phyloP scores from a whole-genome alignment of 2,113 vertebrate genomes.

The Gambusia holbrooki region DNA sequence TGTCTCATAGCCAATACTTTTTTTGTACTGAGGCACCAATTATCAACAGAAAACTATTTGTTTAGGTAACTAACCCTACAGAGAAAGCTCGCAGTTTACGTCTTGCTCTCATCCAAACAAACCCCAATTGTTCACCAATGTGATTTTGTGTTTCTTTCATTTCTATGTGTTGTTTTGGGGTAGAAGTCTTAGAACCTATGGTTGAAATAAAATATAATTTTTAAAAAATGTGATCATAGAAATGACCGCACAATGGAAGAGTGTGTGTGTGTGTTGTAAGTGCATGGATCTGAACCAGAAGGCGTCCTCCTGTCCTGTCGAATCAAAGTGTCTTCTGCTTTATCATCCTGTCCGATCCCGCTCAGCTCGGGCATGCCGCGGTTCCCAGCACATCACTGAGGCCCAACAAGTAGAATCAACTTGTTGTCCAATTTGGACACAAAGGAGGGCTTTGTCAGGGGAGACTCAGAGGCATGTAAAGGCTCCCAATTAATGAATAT shows the following conservation, averaged over 20 bases:
- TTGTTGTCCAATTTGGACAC: conserved; percentile 72
- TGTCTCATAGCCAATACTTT: conserved; percentile 12
- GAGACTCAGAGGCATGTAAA: conserved; percentile 41
- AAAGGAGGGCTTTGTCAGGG: conserved; percentile 73
- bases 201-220: background rate
- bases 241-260: no score
- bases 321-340: background rate
- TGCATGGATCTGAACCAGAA: background rate
- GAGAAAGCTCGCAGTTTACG: conserved; percentile 6
- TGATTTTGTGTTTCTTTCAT: background rate
- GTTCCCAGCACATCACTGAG: conserved; percentile 44
- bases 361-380: conserved; percentile 23
- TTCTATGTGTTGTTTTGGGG: no score
- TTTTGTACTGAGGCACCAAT: conserved; percentile 46
- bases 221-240: background rate
- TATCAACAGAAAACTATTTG: conserved; percentile 20
- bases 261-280: background rate
- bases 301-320: background rate
- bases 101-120: conserved; percentile 17
- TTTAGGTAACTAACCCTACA: background rate
- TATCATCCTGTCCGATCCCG: conserved; percentile 11
- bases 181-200: background rate
- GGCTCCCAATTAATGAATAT: conserved; percentile 72
- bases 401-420: conserved; percentile 50
- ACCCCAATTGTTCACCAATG: background rate